Conservation (phyloP, 2,888 invertebrate species). For the Acleris sparsana region DNA sequence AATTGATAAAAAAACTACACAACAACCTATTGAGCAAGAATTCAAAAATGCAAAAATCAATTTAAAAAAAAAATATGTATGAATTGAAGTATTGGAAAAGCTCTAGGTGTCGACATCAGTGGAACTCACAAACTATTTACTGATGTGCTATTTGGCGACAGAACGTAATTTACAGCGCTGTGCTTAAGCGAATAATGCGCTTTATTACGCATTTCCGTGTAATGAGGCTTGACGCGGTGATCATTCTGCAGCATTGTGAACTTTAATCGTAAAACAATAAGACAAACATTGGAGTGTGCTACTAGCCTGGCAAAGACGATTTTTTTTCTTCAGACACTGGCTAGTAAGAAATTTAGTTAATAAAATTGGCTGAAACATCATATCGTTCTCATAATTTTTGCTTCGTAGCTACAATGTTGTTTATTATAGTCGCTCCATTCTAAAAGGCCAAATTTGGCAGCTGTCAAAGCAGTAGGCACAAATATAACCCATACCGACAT, state of each 20-base stretch:
- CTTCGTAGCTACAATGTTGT: no score
- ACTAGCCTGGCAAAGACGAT: conserved; percentile 4
- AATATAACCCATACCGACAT: no score
- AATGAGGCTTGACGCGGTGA: conserved; percentile 60
- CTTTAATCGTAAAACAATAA: conserved; percentile 5
- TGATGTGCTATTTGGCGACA: conserved; percentile 78
- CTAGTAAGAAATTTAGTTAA: neutral
- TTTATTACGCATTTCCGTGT: conserved; percentile 75
- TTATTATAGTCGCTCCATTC: no score
- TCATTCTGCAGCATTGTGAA: conserved; percentile 8
- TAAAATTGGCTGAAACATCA: no score
- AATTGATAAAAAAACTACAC: no score
- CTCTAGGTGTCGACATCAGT: conserved; percentile 46
- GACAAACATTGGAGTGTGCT: neutral
- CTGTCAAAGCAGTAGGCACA: no score
- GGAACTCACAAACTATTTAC: conserved; percentile 68
- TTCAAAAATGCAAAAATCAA: no score
- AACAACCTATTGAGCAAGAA: no score
- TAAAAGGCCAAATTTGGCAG: no score
- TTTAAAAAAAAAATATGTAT: no score
- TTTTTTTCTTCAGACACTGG: neutral
- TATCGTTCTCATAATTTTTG: no score
- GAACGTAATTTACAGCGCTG: conserved; percentile 79
- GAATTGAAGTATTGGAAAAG: no score
- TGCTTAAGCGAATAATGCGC: conserved; percentile 70